These are phyloP conservation scores for Mormyrus iriodes DNA, from an alignment of 2,113 vertebrate species.

Conservation along the genomic window DNA sequence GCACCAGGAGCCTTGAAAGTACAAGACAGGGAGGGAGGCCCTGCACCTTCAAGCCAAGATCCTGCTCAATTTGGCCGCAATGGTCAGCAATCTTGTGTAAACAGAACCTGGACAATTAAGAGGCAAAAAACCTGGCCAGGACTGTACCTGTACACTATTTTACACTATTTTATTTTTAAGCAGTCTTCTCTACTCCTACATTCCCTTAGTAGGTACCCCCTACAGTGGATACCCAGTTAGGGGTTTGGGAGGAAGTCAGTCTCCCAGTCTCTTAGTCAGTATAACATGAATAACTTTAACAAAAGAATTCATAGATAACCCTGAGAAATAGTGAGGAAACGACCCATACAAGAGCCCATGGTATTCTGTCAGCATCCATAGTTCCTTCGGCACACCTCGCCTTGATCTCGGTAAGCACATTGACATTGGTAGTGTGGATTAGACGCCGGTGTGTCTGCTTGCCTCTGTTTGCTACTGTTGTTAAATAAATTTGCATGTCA, in stretches of 20 bases:
- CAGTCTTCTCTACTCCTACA: background rate
- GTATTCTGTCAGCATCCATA: background rate
- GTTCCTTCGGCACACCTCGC: background rate
- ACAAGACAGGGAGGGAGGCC: background rate
- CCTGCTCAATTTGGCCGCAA: background rate
- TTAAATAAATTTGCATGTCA: background rate
- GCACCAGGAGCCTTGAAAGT: background rate
- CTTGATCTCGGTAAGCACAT: background rate
- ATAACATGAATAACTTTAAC: background rate
- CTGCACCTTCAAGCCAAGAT: background rate
- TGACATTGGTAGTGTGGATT: background rate
- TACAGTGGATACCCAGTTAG: background rate
- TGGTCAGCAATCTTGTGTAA: background rate
- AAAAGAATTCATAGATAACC: background rate
- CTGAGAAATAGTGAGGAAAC: background rate
- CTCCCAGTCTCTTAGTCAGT: background rate
- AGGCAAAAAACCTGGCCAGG: background rate
- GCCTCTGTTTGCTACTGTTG: background rate
- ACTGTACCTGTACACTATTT: background rate
- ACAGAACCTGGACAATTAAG: background rate
- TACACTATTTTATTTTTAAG: background rate
- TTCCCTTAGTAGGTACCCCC: background rate
- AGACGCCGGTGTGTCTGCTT: background rate
- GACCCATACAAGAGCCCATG: background rate
- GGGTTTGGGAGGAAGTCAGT: background rate